Base-by-base conservation (phyloP, 1,140 invertebrate genomes). In the Nilaparvata lugens region DNA sequence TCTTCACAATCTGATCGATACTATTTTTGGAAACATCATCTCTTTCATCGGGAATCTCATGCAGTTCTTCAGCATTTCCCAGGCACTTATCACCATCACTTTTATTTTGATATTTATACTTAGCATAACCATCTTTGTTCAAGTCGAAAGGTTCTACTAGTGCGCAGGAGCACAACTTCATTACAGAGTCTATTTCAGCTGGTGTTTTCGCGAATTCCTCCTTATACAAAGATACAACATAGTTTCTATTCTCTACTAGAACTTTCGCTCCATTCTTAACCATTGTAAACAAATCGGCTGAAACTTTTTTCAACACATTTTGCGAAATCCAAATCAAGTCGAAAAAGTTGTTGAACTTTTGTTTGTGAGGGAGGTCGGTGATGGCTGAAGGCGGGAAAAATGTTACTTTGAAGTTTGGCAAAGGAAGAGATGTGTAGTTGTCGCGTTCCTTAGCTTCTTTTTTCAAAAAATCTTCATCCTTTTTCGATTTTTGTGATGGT, bases 281-380 rank as follows among this genome's bases (percentile, higher is more conserved):
- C 45, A 48, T 48, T 18, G n/a, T 18, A 7, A 48, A 19, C 14
- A 56, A 42, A 4, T 55, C 40, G 14, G 11, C 16, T 18, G 56
- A 52, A 38, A 74, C 14, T 25, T 73, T 67, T 54, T 72, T 67
- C 3, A 60, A 64, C 66, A 81, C 75, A 56, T 84, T 83, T 35
- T 83, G 73, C 0, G 78, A 79, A 11, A 84, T 65, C 72, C 79
- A 85, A 24, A 79, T 73, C 4, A 81, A 69, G 63, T 84, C 78
- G 59, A 85, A 85, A 66, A 75, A 73, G 1, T 76, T 72, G 31
- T 74, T 62, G 65, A 80, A 81, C 38, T 79, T 76, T 0, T 67
- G 60, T 63, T 79, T 80, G 56, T 76, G 72, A 21, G 78, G 73
- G 18, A 79, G 74, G 58, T 78, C 74, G 2, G 78, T 66, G 31